phyloP scores from a whole-genome alignment of 1,140 invertebrate species.

The Bombus haemorrhoidalis region DNA sequence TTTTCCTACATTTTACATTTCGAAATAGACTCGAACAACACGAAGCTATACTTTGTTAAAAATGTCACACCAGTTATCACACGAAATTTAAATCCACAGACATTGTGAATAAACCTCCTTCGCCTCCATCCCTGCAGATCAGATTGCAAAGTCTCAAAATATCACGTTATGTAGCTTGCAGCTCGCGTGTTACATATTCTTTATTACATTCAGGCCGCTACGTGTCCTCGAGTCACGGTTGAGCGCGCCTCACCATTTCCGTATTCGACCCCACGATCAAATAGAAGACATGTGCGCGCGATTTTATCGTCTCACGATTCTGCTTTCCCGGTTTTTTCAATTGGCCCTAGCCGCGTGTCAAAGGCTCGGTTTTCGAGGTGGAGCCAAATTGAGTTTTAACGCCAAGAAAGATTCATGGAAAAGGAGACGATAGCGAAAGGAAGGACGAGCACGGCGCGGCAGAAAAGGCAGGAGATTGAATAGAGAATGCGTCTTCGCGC shows the following conservation, averaged over 20 bases:
- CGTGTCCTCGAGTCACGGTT: not conserved
- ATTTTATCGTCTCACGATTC: conserved; percentile 23
- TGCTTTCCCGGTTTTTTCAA: not conserved
- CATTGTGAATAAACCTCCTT: not conserved
- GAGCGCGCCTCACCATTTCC: not conserved
- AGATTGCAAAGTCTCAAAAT: not conserved
- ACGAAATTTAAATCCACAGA: not conserved
- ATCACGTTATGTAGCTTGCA: not conserved
- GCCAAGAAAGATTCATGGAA: not conserved
- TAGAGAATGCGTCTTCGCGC: conserved; percentile 14
- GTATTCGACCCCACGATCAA: conserved; percentile 10
- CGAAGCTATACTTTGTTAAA: not conserved
- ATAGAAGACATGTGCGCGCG: not conserved
- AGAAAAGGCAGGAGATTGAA: conserved; percentile 43
- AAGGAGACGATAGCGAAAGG: not conserved
- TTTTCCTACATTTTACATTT: not conserved
- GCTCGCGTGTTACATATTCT: not conserved
- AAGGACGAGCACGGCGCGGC: not conserved
- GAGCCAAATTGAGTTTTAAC: conserved; percentile 51
- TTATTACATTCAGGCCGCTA: not conserved
- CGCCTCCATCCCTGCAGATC: not conserved
- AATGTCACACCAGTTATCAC: not conserved
- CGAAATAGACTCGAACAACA: not conserved
- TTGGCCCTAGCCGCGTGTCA: not conserved
- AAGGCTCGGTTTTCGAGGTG: conserved; percentile 28